These are phyloP conservation scores for Anseranas semipalmata DNA, from an alignment of 2,113 vertebrate species.

Conservation along the genomic window DNA sequence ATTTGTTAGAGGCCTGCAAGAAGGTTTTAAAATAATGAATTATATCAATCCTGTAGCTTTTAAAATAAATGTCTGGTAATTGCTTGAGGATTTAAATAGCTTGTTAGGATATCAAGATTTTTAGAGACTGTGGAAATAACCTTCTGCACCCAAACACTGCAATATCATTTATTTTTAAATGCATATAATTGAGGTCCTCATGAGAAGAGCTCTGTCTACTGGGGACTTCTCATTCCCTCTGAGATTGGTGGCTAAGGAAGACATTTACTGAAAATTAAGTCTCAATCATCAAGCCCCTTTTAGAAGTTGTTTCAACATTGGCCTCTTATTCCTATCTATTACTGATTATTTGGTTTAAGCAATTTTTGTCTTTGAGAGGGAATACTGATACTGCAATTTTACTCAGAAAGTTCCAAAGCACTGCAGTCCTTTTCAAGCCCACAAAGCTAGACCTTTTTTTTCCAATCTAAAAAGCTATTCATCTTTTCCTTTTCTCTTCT, in stretches of 20 bases:
- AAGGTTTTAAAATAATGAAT: background rate
- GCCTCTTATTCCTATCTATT: background rate
- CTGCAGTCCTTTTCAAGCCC: background rate
- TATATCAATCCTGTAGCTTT: background rate
- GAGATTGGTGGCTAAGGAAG: background rate
- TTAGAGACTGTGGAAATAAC: background rate
- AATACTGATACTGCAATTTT: background rate
- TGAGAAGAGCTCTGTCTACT: background rate
- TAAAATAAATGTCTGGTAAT: background rate
- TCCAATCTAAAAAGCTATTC: background rate
- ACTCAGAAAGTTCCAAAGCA: background rate
- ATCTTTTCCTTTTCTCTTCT: background rate
- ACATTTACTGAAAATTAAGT: background rate
- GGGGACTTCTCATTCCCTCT: background rate
- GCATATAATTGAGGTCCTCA: background rate
- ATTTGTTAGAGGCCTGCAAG: background rate
- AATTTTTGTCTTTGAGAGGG: background rate
- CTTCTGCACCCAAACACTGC: background rate
- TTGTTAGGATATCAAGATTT: background rate
- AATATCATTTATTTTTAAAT: slow-evolving; percentile 12
- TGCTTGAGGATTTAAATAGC: background rate
- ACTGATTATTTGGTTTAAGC: background rate
- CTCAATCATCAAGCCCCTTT: background rate
- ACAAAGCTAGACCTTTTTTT: background rate
- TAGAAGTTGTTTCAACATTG: background rate